phyloP scores from a whole-genome alignment of 1,140 invertebrate genomes.

The Ridgeia piscesae region DNA sequence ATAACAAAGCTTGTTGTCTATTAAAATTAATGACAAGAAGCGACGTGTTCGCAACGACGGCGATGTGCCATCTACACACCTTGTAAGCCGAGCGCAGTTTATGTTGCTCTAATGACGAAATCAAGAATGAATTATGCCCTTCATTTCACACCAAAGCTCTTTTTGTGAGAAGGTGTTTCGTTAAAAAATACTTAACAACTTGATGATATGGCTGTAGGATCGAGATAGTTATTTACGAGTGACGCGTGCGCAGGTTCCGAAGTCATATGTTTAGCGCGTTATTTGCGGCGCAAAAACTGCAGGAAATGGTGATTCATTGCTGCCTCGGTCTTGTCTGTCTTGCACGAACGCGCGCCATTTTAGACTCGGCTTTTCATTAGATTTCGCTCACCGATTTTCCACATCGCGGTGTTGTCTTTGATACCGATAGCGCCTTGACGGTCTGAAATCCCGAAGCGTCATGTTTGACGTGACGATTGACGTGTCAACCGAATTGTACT shows the following conservation, averaged over 20 bases:
- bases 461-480: neutral
- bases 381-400: neutral
- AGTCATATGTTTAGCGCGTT: neutral
- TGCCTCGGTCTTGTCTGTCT: neutral
- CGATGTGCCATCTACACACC: too few relatives aligned
- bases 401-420: neutral
- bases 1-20: too few relatives aligned
- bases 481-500: neutral
- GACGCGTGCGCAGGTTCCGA: neutral
- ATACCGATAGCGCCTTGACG: neutral
- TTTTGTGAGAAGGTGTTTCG: neutral
- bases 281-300: neutral
- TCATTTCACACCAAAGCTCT: too few relatives aligned
- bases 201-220: neutral
- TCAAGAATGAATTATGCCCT: too few relatives aligned
- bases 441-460: neutral
- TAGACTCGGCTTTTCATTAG: neutral
- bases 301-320: neutral
- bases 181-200: neutral
- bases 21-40: too few relatives aligned
- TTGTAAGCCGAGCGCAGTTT: too few relatives aligned
- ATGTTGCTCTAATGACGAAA: too few relatives aligned
- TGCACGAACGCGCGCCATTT: neutral
- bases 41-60: too few relatives aligned
- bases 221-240: neutral